Base-by-base conservation (phyloP, 2,113 vertebrate genomes). In the Vulpes vulpes region DNA sequence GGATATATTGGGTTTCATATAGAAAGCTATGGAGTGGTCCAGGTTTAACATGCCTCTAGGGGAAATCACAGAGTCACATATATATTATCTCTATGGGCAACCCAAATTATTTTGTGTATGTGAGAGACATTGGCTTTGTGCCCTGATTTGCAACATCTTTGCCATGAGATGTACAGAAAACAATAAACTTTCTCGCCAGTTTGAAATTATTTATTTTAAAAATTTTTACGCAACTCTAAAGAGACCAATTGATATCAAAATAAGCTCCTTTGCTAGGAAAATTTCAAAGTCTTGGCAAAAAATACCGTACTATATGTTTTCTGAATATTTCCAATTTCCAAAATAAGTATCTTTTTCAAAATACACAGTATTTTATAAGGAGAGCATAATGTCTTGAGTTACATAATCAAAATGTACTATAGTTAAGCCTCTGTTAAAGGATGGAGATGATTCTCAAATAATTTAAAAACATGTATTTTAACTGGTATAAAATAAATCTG, bases 101-200 rank as follows among this genome's bases (percentile, higher is more conserved):
- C 7, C 8, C 14, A 38, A 88, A 49, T 71, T 32, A 38, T 19
- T 91, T 53, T 15, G 0, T 22, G 0, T 55, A 4, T 11, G 2
- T 0, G 10, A 3, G 38, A 88, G 19, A n/a, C 38, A 62, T n/a
- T 62, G 0, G 0, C 14, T 73, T 12, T 5, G 14, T n/a, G 23
- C 38, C 88, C 53, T 60, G 30, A 1, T 19, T 55, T 65, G 0
- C 1, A 2, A 59, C 43, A 6, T 1, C 43, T 79, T 86, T 79
- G 5, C 10, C 4, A 38, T 6, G 17, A 93, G 38, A 16, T 59
- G 69, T 7, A 57, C 30, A 9, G 74, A 90, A 43, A 6, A 86
- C 4, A 2, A 86, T 69, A 30, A 20, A 30, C 3, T 74, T 67
- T 65, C 74, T 17, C 0, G 32, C 38, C 51, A 7, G 2, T 59